These are phyloP conservation scores for Gandaritis pyraliata DNA, from an alignment of 2,888 invertebrate species.

Conservation along the genomic window DNA sequence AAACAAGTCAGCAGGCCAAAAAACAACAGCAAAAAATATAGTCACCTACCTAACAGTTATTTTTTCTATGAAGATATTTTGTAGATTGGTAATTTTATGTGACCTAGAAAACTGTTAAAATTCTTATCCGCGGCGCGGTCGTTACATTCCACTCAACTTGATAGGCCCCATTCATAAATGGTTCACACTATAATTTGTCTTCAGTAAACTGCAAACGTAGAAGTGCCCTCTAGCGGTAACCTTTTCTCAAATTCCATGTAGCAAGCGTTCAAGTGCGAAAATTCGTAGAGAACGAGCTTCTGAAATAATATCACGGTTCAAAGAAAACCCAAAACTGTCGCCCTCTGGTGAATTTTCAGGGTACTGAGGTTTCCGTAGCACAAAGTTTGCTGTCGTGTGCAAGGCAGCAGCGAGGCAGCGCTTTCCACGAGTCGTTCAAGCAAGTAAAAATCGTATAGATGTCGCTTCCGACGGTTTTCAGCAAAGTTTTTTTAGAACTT, in stretches of 20 bases:
- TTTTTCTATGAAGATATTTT: conserved; percentile 9
- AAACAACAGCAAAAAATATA: too few relatives aligned
- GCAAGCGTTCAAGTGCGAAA: background rate
- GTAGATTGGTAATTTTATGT: conserved; percentile 46
- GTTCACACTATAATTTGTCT: conserved; percentile 23
- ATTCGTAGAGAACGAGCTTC: background rate
- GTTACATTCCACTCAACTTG: conserved; percentile 45
- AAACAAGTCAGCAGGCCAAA: too few relatives aligned
- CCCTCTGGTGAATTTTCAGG: conserved; percentile 11
- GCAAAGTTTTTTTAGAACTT: background rate
- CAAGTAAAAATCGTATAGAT: conserved; percentile 24
- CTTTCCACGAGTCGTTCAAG: background rate
- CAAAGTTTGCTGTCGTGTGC: background rate
- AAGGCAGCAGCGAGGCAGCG: background rate
- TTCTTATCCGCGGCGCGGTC: conserved; percentile 37
- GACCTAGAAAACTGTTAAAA: conserved; percentile 47
- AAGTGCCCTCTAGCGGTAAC: conserved; percentile 17
- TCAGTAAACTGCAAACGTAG: conserved; percentile 13
- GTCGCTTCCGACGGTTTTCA: conserved; percentile 22
- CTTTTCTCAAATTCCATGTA: background rate
- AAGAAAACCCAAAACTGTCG: background rate
- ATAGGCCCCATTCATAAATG: conserved; percentile 38
- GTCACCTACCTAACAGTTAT: too few relatives aligned
- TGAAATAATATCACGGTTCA: background rate
- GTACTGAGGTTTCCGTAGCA: background rate